Percentiles rank a stretch among this genome's conserved stretches.
Conservation (phyloP, 2,113 vertebrate genomes). For the Spermophilus dauricus region DNA sequence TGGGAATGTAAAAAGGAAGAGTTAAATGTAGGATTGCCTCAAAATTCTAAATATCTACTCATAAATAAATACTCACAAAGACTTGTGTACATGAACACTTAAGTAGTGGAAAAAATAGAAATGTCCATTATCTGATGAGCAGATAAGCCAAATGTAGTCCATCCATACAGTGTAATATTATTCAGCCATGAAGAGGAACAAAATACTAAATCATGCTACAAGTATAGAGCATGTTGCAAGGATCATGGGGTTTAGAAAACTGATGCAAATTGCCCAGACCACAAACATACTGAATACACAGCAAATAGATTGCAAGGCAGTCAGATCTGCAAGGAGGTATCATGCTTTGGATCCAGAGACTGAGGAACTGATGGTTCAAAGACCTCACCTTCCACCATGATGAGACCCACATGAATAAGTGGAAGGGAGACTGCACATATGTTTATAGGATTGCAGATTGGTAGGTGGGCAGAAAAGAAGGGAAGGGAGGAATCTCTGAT, state of each 20-base stretch:
- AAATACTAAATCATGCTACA: neutral
- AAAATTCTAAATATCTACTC: neutral
- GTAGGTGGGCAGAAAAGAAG: neutral
- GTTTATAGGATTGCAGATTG: neutral
- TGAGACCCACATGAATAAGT: neutral
- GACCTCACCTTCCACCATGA: neutral
- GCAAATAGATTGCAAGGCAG: neutral
- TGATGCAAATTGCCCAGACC: neutral
- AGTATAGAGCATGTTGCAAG: no score
- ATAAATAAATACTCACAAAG: neutral
- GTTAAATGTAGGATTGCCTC: neutral
- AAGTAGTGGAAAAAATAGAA: neutral
- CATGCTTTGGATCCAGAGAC: no score
- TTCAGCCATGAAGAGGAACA: neutral
- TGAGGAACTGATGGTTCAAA: neutral
- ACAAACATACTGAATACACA: neutral
- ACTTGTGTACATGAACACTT: neutral
- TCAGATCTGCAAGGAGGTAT: neutral
- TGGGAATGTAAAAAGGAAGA: neutral
- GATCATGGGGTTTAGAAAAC: neutral
- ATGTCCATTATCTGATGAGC: neutral
- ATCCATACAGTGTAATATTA: neutral
- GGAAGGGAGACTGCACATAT: neutral
- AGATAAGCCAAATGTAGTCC: neutral
- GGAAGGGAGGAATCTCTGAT: neutral